Base-by-base conservation (phyloP, 1,140 invertebrate species). In the Drosophila rufa region DNA sequence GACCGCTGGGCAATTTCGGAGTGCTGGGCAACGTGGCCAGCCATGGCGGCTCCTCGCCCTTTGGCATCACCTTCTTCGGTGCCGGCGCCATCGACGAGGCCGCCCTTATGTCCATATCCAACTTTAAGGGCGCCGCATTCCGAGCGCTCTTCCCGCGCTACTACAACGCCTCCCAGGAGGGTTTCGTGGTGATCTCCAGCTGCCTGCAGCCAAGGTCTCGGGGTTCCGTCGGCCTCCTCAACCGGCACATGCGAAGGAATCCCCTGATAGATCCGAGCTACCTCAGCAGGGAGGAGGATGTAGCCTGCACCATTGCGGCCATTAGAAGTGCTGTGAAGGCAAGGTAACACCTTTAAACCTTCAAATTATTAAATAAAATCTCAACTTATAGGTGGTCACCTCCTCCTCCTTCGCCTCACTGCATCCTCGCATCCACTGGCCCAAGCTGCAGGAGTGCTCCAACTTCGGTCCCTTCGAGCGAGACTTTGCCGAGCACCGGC, bases 181-280 rank as follows among this genome's bases (percentile, higher is more conserved):
- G 96, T 11, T 96, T 96, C 82, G 93, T 96, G 45, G 94, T 95
- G 45, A 91, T 97, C 11, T 93, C 94, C 1, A 95, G 93, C 7
- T 96, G 96, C 71, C 82, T 95, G 15, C 95, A 96, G 81, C 96
- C 96, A 0, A 93, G 93, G 40, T 96, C 96, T 45, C 93, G 95
- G 57, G 97, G 97, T 3, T 93, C 82, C 8, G 86, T 97, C 2
- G 93, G 92, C 1, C 79, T 97, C 0, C 82, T 79, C 27, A 94
- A 94, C 42, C 91, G 79, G 12, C 94, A 95, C 84, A 95, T 96
- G 25, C 91, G 91, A 0, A 90, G 91, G 1, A 94, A 94, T 46
- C 96, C 96, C 0, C 89, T 94, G 7, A 96, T 98, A 17, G 95
- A 98, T 92, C 96, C 97, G 0, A 95, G 95, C 47, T 97, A 97